phyloP scores from a whole-genome alignment of 2,113 vertebrate genomes.

The Macrotus californicus region DNA sequence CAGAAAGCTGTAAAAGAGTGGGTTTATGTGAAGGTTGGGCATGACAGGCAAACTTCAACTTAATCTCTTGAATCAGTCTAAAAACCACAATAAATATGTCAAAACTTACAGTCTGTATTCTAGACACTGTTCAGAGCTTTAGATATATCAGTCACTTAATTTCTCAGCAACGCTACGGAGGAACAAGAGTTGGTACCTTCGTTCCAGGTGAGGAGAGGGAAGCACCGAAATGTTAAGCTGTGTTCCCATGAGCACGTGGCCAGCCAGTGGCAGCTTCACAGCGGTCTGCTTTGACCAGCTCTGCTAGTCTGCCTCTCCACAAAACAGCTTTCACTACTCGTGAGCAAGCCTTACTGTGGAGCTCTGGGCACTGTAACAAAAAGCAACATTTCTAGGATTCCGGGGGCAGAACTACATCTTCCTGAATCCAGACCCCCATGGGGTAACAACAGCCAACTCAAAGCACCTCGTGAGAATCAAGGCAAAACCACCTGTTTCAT shows the following conservation, averaged over 20 bases:
- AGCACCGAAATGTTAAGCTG: not conserved
- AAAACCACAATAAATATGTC: not conserved
- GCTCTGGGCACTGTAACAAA: not conserved
- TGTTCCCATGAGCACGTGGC: not conserved
- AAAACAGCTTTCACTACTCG: not conserved
- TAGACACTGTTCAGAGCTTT: not conserved
- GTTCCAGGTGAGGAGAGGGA: not conserved
- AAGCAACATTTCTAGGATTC: not conserved
- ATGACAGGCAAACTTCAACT: not conserved
- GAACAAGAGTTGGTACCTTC: not conserved
- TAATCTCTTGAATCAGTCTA: not conserved
- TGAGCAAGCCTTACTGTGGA: constrained; percentile 5
- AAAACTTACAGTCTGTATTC: not conserved
- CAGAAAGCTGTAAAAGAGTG: not conserved
- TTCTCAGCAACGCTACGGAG: not conserved
- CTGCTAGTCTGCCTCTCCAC: not conserved
- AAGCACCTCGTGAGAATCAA: not conserved
- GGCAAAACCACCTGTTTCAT: not conserved
- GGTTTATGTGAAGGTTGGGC: not conserved
- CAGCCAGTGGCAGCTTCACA: no score
- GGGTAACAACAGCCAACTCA: not conserved
- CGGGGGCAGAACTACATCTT: not conserved
- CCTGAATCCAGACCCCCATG: not conserved
- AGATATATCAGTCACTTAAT: not conserved
- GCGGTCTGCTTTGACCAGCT: not conserved